Base-by-base conservation (phyloP, 2,888 invertebrate species). In the Silvanus unidentatus region DNA sequence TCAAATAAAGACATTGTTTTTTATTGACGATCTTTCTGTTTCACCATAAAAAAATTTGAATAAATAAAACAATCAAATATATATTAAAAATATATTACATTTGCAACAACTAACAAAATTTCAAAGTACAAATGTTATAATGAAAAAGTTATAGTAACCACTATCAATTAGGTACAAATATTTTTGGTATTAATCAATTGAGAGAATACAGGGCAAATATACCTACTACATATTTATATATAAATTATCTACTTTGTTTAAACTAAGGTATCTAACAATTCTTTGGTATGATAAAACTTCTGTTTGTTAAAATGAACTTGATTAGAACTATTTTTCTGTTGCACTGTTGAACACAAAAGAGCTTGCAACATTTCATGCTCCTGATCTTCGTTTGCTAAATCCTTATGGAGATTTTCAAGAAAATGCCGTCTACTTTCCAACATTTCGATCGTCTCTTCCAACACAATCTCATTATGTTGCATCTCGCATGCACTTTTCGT, bases 1-100 rank as follows among this genome's bases (percentile, higher is more conserved):
- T 68, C 53, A 69, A 71, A 70, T 71, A 71, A 70, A 70, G 68
- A 70, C 66, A 65, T 71, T 71, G 71, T 71, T 71, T 71, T 69
- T 61, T 57, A 56, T 5, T 32, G 8, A 22, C 8, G 22, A 3
- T 22, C 8, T 22, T 22, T 22, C 3, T 22, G 3, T 5, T 22
- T 22, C 3, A 13, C 4, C 4, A 3, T 34, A 9, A 6, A n/a
- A 6, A 11, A 34, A 34, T 34, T 3, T 8, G n/a, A 32, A 32
- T 11, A 32, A 9, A 32, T 9, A 32, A 32, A 11, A 32, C 10
- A 32, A 32, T 8, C 4, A 11, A 5, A 3, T 5, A 9, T 32
- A 32, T 32, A n/a, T 32, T 32, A 3, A 32, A 32, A 32, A 32
- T 32, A 32, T 32, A 32, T 32, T 32, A 32, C 32, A 32, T 32